Evolutionary conservation across 2,113 vertebrate genomes (phyloP).

Genomic region (Panthera uncia): DNA sequence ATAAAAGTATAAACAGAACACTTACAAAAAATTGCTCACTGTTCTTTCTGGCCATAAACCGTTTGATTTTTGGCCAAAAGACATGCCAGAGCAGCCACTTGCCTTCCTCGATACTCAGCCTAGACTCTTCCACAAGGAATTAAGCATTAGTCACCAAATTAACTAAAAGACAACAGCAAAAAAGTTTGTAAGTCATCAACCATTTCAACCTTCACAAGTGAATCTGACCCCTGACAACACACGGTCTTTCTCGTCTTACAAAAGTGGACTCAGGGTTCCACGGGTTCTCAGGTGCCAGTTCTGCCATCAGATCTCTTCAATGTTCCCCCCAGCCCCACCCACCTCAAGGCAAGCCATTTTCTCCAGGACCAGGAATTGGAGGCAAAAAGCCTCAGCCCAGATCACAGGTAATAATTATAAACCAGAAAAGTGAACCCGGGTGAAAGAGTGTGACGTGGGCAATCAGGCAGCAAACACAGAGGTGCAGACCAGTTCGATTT

Average conservation of each 20-base stretch:
- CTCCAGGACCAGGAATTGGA: neutral
- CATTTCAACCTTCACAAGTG: neutral
- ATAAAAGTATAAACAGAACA: conserved; percentile 52
- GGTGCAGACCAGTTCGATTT: neutral
- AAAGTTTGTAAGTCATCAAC: neutral
- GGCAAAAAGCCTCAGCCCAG: neutral
- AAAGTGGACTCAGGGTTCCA: neutral
- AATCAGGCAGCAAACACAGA: neutral
- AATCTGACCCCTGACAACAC: neutral
- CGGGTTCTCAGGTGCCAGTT: neutral
- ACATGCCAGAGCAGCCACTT: neutral
- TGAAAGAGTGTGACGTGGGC: neutral
- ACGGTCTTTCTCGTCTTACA: neutral
- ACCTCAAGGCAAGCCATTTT: neutral
- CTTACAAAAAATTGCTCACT: conserved; percentile 17
- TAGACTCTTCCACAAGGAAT: conserved; percentile 19
- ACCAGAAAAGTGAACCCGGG: neutral
- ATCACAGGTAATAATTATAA: neutral
- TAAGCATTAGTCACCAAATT: conserved; percentile 47
- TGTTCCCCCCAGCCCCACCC: neutral
- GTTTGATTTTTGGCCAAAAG: conserved; percentile 64
- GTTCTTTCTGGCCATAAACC: conserved; percentile 22
- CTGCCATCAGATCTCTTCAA: neutral
- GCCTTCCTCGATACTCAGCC: neutral
- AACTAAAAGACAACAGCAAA: conserved; percentile 39